Conservation (phyloP, 2,888 invertebrate genomes). For the Zygothrica quintamaculata region DNA sequence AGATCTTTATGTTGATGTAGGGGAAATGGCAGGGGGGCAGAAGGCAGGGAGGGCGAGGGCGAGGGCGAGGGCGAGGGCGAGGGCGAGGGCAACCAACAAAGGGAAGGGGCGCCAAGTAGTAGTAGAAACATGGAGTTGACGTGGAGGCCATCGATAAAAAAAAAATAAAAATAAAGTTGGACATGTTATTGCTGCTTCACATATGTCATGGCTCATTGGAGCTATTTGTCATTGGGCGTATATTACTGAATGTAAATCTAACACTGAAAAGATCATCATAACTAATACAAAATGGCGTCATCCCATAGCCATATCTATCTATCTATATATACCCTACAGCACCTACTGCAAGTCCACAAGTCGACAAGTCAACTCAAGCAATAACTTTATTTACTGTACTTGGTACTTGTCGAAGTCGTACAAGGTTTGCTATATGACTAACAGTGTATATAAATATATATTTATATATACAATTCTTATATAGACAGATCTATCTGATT, state of each 20-base stretch:
- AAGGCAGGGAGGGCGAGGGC: too few relatives aligned
- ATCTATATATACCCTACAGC: too few relatives aligned
- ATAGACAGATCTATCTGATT: slow-evolving; percentile 37
- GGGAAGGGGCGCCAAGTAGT: too few relatives aligned
- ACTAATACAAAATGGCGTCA: slow-evolving; percentile 67
- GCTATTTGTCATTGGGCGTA: slow-evolving; percentile 45
- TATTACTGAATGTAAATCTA: slow-evolving; percentile 41
- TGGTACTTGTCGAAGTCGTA: slow-evolving; percentile 25
- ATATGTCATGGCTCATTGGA: slow-evolving; percentile 53
- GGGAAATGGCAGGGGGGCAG: too few relatives aligned
- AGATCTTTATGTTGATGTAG: too few relatives aligned
- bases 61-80: too few relatives aligned
- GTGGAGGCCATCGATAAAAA: too few relatives aligned
- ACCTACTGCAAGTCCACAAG: too few relatives aligned
- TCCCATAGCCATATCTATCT: slow-evolving; percentile 3
- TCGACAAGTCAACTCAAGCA: background rate
- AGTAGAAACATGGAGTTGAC: too few relatives aligned
- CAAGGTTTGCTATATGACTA: slow-evolving; percentile 62
- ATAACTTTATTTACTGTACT: slow-evolving; percentile 27
- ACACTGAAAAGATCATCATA: slow-evolving; percentile 28
- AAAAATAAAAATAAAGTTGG: too few relatives aligned
- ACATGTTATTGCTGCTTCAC: slow-evolving; percentile 3
- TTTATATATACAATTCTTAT: slow-evolving; percentile 3
- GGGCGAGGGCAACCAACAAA: too few relatives aligned
- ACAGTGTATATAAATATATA: slow-evolving; percentile 27